Evolutionary conservation across 1,140 invertebrate genomes (phyloP), one percentile per base, ranked within the genome.

Genomic region (Piezodorus guildinii): DNA sequence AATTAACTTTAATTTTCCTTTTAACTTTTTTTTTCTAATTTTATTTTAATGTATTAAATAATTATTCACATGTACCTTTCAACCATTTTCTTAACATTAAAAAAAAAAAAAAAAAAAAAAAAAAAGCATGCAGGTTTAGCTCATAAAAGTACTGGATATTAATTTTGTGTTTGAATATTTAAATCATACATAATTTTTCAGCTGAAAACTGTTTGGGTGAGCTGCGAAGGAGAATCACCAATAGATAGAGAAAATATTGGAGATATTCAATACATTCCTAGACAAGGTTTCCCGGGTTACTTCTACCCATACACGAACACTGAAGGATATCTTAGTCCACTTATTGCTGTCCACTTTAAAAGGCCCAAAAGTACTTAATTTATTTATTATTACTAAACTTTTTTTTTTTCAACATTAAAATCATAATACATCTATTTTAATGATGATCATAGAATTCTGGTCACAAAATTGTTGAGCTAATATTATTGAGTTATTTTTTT

Each of bases 161-260:
- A 49, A 49, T 49, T 49, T 21, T 49, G n/a, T 21, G 14, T 49
- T 49, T 49, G 46, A n/a, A 17, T 19, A 49, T n/a, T 49, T 10
- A 21, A n/a, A 14, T 49, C 16, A 49, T 49, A 17, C 14, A 49
- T 49, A 17, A 9, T n/a, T 17, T 19, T 49, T 5, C 46, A 73
- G 72, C 60, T 75, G 46, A 73, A 75, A 67, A 77, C 73, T 65
- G 73, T 83, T 16, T 81, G 78, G 75, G 71, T 81, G 34, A 73
- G 74, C 15, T 83, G 81, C 66, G 74, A 81, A 69, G 81, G 81
- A 56, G 78, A 81, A 75, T 77, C 77, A 66, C 73, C 77, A 19
- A 74, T 77, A 23, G 81, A 83, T 69, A 71, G 73, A 65, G 81
- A 83, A 65, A 79, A 81, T 68, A 77, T 81, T 67, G 78, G 79